Percentiles rank a stretch among this genome's conserved stretches.
These are phyloP conservation scores for Tetramorium simillimum DNA, from an alignment of 1,140 invertebrate genomes.

Conservation along the genomic window DNA sequence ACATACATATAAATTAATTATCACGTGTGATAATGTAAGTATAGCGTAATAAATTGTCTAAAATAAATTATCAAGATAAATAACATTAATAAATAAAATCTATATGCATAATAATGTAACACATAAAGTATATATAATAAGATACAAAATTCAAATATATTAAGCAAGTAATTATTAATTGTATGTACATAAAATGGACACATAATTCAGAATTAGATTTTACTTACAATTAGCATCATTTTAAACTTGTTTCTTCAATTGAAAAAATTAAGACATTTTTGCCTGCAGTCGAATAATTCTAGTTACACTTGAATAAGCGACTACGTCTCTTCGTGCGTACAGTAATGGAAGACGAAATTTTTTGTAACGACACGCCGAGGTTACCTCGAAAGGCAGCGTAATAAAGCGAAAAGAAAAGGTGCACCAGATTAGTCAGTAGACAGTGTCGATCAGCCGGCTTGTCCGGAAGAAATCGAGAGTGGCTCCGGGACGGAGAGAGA, in stretches of 20 bases:
- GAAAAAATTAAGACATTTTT: background rate
- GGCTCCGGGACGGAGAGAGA: constrained; percentile 40
- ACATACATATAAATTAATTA: no score
- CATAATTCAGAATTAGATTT: background rate
- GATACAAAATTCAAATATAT: no score
- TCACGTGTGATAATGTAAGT: no score
- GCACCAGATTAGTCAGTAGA: constrained; percentile 52
- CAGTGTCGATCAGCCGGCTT: constrained; percentile 36
- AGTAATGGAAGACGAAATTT: background rate
- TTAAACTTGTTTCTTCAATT: background rate
- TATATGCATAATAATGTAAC: no score
- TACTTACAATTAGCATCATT: background rate
- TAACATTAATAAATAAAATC: no score
- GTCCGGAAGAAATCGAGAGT: constrained; percentile 74
- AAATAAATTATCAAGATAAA: no score
- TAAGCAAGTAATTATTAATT: no score
- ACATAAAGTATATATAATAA: no score
- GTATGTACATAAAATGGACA: no score
- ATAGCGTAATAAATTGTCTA: no score
- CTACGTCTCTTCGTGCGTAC: background rate
- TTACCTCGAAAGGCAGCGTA: background rate
- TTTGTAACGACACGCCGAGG: background rate
- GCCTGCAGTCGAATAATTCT: background rate
- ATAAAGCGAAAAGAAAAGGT: constrained; percentile 26
- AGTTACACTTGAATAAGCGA: background rate